Evolutionary conservation across 2,113 vertebrate genomes (phyloP), one percentile per base, ranked within the genome.

Genomic region (Anhinga rufa): DNA sequence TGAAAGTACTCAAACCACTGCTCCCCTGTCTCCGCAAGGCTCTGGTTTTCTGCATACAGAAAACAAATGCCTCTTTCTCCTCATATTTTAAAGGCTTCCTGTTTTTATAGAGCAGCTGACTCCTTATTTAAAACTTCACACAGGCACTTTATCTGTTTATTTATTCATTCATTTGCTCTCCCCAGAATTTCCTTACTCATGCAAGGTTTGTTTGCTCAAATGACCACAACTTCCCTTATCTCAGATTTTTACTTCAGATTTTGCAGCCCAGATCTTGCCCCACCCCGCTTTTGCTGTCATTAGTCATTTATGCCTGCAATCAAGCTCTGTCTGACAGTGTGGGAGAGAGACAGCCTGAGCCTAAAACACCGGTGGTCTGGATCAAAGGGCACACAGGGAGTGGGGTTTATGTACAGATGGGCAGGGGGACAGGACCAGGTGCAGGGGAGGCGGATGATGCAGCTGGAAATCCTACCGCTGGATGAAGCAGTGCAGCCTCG

Each of bases 201-300:
- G 70, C 12, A 25, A 91, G 42, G 34, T 95, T 95, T 90, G 32
- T 93, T 95, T 95, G 68, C 49, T 90, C 29, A 77, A 92, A 55
- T 49, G 46, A 70, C 83, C 42, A 55, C 71, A 51, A 40, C 58
- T 90, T 97, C 84, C 91, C 75, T 85, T 93, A 88, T 91, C 81
- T 77, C 49, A 61, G 64, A 64, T 7, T 4, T 81, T 61, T 64
- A 52, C 48, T 84, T 69, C 34, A 71, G 64, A 38, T 72, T 62
- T 90, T 60, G 81, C 82, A 95, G 69, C 21, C 10, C 62, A 52
- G 58, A 61, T 66, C 58, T 62, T 82, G 75, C 18, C 31, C 38
- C 46, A 55, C 26, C 10, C 25, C 9, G 8, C 34, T 52, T 68
- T 72, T 64, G 20, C 54, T 91, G 16, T 32, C 40, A 17, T 82